Evolutionary conservation across 2,888 invertebrate genomes (phyloP), one percentile per base, ranked within the genome.

Genomic region (Rhingia rostrata): DNA sequence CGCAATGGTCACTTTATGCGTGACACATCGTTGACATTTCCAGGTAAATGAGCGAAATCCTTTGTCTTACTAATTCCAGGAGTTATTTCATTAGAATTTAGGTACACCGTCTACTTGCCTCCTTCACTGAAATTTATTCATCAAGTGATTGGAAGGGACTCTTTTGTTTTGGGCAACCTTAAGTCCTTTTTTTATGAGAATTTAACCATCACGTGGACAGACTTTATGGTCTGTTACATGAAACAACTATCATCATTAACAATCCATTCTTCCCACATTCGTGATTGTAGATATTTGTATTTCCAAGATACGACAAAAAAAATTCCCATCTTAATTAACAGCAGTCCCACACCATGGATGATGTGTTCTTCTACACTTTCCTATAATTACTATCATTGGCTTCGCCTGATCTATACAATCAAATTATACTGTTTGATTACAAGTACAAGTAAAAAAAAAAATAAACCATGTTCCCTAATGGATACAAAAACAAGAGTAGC

Each of bases 361-460:
- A 9, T 9, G 22, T 70, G 41, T 60, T 39, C 58, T 58, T 37
- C 47, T 22, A 30, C 12, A 30, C 22, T 67, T n/a, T 32, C 69
- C 35, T 45, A 22, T 63, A 74, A 74, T 63, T 74, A 22, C 22
- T 22, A 22, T 22, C 2, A 74, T 74, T 66, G 66, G 66, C 33
- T 66, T 47, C 22, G 37, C 66, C 41, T 43, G 49, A 67, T 74
- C 73, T 64, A 39, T 64, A 39, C 54, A 77, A 77, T 69, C 61
- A 77, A 77, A 77, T 77, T 77, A 77, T 77, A 61, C 61, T 61
- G 53, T 69, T 69, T 37, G 69, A 37, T 69, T 77, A 64, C 63
- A 4, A 47, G 67, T 4, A 54, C 7, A 41, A 53, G 32, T 12
- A 54, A 45, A 47, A 56, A 12, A 14, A 41, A 47, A 77, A 75